Evolutionary conservation across 2,113 vertebrate genomes (phyloP).

Genomic region (Addax nasomaculatus): DNA sequence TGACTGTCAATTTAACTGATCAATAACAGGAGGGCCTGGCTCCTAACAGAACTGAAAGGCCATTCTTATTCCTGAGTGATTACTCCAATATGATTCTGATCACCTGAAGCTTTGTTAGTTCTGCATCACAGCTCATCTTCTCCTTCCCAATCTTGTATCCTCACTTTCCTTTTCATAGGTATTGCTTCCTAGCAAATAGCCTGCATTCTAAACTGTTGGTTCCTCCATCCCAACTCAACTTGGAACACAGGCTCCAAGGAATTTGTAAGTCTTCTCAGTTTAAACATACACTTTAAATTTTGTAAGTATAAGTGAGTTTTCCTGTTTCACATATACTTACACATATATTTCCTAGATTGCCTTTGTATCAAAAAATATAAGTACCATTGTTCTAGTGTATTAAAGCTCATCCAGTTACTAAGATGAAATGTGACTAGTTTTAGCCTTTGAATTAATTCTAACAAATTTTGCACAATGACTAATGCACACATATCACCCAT

Average conservation of each 20-base stretch:
- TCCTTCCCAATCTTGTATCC: not conserved
- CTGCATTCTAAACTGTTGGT: not conserved
- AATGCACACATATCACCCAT: not conserved
- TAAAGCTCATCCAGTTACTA: not conserved
- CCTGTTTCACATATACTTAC: not conserved
- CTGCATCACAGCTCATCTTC: not conserved
- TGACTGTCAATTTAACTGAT: not conserved
- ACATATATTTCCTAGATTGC: not conserved
- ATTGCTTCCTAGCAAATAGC: not conserved
- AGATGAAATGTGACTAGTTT: not conserved
- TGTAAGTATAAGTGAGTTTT: not conserved
- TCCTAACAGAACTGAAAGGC: not conserved
- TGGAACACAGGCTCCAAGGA: not conserved
- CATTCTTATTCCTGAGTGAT: not conserved
- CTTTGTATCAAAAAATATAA: not conserved
- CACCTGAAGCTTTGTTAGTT: not conserved
- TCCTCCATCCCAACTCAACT: not conserved
- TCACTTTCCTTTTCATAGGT: not conserved
- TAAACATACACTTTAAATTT: not conserved
- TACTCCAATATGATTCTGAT: not conserved
- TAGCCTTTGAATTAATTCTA: slow-evolving; percentile 2
- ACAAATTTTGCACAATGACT: not conserved
- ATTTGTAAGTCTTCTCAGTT: not conserved
- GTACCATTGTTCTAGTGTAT: not conserved
- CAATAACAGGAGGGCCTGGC: too few relatives aligned